Evolutionary conservation across 2,113 vertebrate genomes (phyloP), one percentile per base, ranked within the genome.

Genomic region (Pithys albifrons): DNA sequence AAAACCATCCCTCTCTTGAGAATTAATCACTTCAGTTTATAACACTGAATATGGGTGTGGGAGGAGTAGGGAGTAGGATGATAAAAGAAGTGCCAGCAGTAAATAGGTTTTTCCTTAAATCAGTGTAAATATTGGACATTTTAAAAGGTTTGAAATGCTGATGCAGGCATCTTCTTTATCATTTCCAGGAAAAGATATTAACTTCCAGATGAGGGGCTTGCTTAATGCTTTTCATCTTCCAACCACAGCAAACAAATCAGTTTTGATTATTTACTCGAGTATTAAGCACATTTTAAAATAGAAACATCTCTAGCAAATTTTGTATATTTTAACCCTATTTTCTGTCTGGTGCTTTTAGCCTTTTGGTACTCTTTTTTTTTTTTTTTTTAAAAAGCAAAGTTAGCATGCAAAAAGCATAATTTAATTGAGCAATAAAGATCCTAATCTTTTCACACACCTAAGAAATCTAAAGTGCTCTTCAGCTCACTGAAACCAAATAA

Each of bases 371-470:
- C 1, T 41, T 57, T 54, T 67, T 72, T 93, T 46, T 28, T 18
- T 3, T 1, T 57, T 54, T 66, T 71, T 93, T 46, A 19, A 12
- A 91, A 96, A 91, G n/a, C 28, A 96, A 59, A 91, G 24, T 58
- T 88, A 86, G 73, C 70, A 85, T 66, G 67, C 77, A 96, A 94
- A 92, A 93, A 89, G 23, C 22, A 45, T 91, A 89, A 97, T 96
- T 96, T 97, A 94, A 89, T 61, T 78, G 83, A 95, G 93, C 86
- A 91, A 93, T 81, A 93, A 93, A 92, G 89, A 57, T 46, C 55
- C 70, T 91, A 92, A 81, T 92, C 92, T 94, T 97, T 97, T 95
- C 78, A 52, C 35, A 70, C 74, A 93, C 88, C 85, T 91, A 66
- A 91, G 89, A 97, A 92, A 92, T 88, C 55, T 91, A 95, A 95